Conservation (phyloP, 2,113 vertebrate genomes). For the Arizona elegans region DNA sequence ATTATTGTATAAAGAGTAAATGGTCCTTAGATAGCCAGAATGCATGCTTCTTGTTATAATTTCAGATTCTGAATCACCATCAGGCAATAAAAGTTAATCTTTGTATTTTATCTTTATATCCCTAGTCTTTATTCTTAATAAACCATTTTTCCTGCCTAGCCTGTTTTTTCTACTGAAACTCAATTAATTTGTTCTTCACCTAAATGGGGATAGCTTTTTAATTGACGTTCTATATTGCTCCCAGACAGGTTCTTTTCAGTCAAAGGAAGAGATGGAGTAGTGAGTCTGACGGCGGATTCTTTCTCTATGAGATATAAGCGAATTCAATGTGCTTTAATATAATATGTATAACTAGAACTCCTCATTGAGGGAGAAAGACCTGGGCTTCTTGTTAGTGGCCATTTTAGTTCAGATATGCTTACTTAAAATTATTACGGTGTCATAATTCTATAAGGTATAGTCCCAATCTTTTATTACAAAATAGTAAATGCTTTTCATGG, state of each 20-base stretch:
- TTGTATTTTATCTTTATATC: background rate
- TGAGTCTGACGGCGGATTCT: background rate
- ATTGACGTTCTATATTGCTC: background rate
- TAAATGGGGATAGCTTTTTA: background rate
- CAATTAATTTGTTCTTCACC: background rate
- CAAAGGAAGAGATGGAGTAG: background rate
- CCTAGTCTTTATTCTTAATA: background rate
- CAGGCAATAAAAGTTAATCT: background rate
- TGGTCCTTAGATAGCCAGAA: background rate
- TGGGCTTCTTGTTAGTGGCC: background rate
- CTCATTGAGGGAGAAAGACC: background rate
- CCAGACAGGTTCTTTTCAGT: background rate
- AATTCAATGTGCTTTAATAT: background rate
- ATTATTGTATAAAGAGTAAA: background rate
- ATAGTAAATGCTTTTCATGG: background rate
- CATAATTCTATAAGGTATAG: background rate
- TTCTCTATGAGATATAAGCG: background rate
- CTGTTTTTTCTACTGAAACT: background rate
- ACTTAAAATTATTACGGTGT: background rate
- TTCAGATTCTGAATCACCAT: background rate
- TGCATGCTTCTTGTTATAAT: background rate
- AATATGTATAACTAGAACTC: background rate
- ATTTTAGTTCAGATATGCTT: background rate
- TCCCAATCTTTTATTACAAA: background rate
- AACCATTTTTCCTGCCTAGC: background rate